Evolutionary conservation across 2,113 vertebrate species (phyloP).

Genomic region (Syrrhaptes paradoxus): DNA sequence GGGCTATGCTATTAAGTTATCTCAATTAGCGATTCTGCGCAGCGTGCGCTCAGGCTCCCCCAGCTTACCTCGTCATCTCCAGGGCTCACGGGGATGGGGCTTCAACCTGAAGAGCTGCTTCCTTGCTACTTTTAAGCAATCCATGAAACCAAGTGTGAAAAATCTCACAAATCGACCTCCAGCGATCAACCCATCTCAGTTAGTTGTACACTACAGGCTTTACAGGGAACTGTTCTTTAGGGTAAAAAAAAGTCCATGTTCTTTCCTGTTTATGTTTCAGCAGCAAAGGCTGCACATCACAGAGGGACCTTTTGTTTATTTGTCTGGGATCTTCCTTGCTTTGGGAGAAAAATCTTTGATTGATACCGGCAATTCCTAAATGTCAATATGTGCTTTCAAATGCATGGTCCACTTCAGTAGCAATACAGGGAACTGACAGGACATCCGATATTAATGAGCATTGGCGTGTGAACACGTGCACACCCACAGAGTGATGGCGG

Average conservation of each 20-base stretch:
- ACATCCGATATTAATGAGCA: not conserved
- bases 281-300: not conserved
- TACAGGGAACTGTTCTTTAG: not conserved
- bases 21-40: not conserved
- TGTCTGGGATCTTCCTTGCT: not conserved
- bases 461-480: not conserved
- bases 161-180: not conserved
- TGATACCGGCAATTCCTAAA: not conserved
- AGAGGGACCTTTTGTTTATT: not conserved
- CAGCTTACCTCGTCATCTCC: not conserved
- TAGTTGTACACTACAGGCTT: not conserved
- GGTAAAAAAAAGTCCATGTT: not conserved
- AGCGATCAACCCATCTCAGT: not conserved
- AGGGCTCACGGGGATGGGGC: not conserved
- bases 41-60: rapidly evolving
- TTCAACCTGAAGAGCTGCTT: not conserved
- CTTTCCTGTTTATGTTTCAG: not conserved
- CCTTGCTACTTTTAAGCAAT: not conserved
- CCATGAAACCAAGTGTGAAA: not conserved
- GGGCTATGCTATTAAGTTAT: not conserved
- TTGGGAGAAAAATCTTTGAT: not conserved
- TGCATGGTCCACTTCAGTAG: not conserved
- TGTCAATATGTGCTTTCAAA: not conserved
- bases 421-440: not conserved
- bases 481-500: not conserved